Evolutionary conservation across 2,113 vertebrate species (phyloP).

Genomic region (Emydura subglobosa): DNA sequence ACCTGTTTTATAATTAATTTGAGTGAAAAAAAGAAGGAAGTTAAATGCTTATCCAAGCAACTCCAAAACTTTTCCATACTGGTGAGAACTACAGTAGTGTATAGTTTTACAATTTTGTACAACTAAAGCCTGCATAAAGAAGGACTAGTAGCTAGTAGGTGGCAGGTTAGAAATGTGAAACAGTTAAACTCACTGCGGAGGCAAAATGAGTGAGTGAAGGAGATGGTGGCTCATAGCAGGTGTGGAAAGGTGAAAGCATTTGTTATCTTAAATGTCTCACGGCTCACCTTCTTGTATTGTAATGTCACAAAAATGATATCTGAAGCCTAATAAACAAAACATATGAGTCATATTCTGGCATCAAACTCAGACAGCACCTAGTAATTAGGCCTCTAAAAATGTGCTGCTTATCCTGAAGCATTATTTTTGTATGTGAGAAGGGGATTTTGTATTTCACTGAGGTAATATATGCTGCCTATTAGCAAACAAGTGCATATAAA

Average conservation of each 20-base stretch:
- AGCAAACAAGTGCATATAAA: neutral
- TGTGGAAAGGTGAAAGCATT: slow-evolving; percentile 8
- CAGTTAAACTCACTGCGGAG: neutral
- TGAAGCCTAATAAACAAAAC: slow-evolving; percentile 29
- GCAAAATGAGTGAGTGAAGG: neutral
- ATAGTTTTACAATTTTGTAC: neutral
- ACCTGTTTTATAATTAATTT: neutral
- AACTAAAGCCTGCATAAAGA: neutral
- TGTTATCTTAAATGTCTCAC: neutral
- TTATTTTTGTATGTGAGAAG: slow-evolving; percentile 28
- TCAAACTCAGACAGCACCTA: slow-evolving; percentile 15
- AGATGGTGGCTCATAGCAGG: slow-evolving; percentile 1
- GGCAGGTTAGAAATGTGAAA: neutral
- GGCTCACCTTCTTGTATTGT: neutral
- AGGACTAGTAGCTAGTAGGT: neutral
- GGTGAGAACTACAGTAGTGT: neutral
- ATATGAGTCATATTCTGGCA: slow-evolving; percentile 62
- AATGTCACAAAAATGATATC: neutral
- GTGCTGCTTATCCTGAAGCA: slow-evolving; percentile 34
- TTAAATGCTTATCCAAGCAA: neutral
- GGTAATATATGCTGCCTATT: neutral
- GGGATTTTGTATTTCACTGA: neutral
- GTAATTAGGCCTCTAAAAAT: slow-evolving; percentile 12
- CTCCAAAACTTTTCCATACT: neutral
- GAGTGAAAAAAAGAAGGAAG: neutral